phyloP scores from a whole-genome alignment of 2,113 vertebrate species.

The Hypocryptadius cinnamomeus region DNA sequence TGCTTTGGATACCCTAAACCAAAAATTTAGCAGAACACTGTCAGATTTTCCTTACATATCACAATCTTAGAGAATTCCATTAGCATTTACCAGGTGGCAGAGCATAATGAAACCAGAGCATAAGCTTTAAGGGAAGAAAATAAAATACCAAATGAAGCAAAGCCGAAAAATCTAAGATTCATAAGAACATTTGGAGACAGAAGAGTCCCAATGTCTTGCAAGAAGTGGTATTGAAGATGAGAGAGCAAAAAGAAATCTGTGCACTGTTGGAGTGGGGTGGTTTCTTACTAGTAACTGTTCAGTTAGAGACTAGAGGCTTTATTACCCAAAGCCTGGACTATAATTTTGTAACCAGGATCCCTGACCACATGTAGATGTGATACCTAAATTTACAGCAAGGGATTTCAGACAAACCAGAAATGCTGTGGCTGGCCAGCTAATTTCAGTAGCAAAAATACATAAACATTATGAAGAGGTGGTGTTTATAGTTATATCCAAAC shows the following conservation, averaged over 20 bases:
- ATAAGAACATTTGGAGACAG: neutral
- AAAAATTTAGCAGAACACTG: neutral
- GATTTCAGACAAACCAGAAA: neutral
- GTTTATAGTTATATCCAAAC: neutral
- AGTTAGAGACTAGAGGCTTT: neutral
- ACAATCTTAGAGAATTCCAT: conserved; percentile 5
- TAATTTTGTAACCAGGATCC: neutral
- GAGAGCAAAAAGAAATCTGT: neutral
- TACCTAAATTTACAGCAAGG: neutral
- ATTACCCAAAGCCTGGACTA: neutral
- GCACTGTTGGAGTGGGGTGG: neutral
- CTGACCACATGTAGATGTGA: neutral
- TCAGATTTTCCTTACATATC: conserved; percentile 7
- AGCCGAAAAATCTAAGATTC: neutral
- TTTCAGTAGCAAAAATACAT: neutral
- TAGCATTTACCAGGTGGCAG: conserved; percentile 34
- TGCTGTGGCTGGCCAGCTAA: neutral
- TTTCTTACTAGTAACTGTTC: neutral
- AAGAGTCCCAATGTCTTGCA: neutral
- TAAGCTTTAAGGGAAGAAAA: neutral
- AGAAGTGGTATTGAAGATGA: neutral
- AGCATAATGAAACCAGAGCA: conserved; percentile 15
- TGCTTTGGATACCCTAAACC: neutral
- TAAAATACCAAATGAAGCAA: neutral
- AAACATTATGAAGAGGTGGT: neutral